Percentiles rank a stretch among this genome's conserved stretches.
These are phyloP conservation scores for Periplaneta americana DNA, from an alignment of 1,140 invertebrate species.

Conservation along the genomic window DNA sequence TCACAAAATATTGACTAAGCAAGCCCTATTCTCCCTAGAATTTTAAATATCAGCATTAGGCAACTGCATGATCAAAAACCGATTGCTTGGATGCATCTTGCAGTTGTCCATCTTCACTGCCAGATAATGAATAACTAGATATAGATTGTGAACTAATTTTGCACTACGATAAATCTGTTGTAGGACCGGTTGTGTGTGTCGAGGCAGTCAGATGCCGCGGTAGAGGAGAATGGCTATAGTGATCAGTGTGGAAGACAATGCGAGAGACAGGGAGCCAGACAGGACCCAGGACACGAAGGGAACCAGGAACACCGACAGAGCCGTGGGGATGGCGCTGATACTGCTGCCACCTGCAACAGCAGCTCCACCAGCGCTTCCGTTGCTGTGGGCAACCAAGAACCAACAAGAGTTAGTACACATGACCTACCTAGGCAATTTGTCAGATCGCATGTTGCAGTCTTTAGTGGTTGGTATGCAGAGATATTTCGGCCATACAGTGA, in stretches of 20 bases:
- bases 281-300: conserved; percentile 33
- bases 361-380: neutral
- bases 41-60: no score
- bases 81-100: no score
- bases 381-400: neutral
- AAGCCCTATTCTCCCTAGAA: no score
- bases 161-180: neutral
- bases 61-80: no score
- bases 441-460: no score
- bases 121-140: no score
- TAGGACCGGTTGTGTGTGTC: no score
- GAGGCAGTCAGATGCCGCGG: conserved; percentile 8
- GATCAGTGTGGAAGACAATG: conserved; percentile 28
- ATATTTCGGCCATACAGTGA: no score
- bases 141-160: neutral
- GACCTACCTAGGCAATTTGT: no score
- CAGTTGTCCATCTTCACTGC: no score
- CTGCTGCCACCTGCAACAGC: conserved; percentile 16
- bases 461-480: no score
- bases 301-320: conserved; percentile 29
- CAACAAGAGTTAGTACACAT: neutral
- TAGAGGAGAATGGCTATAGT: conserved; percentile 22
- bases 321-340: conserved; percentile 9
- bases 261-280: conserved; percentile 28
- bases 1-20: no score